Percentiles rank a stretch among this genome's conserved stretches.
phyloP scores from a whole-genome alignment of 2,888 invertebrate species.

The Disparrhopalites patrizii region DNA sequence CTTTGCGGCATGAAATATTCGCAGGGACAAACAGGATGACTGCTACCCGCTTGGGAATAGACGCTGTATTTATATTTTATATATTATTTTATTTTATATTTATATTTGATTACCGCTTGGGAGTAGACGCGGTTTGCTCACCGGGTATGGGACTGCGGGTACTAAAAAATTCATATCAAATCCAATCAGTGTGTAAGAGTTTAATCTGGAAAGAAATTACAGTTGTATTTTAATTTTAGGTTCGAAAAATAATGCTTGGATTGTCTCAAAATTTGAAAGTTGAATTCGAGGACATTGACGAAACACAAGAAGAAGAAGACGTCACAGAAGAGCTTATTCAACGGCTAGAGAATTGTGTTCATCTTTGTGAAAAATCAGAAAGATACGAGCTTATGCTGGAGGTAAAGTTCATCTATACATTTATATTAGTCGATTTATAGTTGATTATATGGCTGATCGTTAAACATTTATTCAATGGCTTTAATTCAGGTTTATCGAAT shows the following conservation, averaged over 20 bases:
- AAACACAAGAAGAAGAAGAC: constrained; percentile 44
- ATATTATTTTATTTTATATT: background rate
- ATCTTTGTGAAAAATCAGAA: constrained; percentile 44
- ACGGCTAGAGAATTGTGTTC: constrained; percentile 44
- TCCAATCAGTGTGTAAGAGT: too few species aligned
- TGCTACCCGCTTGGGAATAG: constrained; percentile 42
- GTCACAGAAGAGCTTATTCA: constrained; percentile 47
- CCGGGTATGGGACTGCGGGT: too few species aligned
- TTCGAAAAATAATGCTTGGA: constrained; percentile 45
- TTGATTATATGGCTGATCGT: background rate
- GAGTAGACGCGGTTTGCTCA: background rate
- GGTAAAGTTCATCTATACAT: too few species aligned
- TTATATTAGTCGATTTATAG: background rate
- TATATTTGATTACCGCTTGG: background rate
- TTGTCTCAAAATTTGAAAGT: constrained; percentile 45
- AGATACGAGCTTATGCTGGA: constrained; percentile 48
- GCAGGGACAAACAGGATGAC: too few species aligned
- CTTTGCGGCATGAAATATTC: too few species aligned
- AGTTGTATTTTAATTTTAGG: constrained; percentile 26
- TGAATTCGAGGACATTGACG: constrained; percentile 46
- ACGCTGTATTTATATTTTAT: too few species aligned
- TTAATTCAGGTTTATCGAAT: constrained; percentile 46
- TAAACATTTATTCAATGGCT: background rate
- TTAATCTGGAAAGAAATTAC: too few species aligned
- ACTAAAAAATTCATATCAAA: too few species aligned